phyloP scores from a whole-genome alignment of 2,888 invertebrate genomes.

The Lasius platythorax region DNA sequence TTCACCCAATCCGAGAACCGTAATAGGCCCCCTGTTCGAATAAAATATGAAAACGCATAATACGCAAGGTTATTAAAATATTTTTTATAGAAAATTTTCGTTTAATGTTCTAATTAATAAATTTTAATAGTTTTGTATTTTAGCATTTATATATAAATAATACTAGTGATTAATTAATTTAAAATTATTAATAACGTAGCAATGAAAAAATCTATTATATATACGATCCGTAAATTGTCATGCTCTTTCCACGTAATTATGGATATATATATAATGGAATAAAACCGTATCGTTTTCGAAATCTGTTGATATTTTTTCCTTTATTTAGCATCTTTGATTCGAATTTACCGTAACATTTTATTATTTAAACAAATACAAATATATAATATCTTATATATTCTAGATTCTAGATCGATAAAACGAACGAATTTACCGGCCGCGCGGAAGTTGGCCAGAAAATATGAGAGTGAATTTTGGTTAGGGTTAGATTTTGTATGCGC shows the following conservation, averaged over 20 bases:
- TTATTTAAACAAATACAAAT: neutral
- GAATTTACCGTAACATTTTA: neutral
- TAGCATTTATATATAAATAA: neutral
- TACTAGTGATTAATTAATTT: neutral
- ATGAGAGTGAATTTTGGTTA: neutral
- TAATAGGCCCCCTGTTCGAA: neutral
- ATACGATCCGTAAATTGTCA: neutral
- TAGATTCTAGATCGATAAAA: constrained; percentile 1
- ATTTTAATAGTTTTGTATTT: neutral
- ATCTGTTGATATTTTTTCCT: neutral
- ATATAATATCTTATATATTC: neutral
- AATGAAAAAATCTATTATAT: neutral
- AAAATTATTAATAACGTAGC: neutral
- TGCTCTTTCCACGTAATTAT: neutral
- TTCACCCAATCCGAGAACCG: too few species aligned
- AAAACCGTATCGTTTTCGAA: neutral
- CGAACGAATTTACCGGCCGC: constrained; percentile 14
- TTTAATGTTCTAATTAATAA: neutral
- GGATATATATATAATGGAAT: neutral
- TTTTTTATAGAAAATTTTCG: neutral
- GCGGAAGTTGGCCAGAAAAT: neutral
- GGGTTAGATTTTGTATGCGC: neutral
- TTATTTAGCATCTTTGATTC: neutral
- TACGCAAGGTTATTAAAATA: neutral
- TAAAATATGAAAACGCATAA: neutral